Conservation (phyloP, 2,888 invertebrate species). For the Diarsia brunnea region DNA sequence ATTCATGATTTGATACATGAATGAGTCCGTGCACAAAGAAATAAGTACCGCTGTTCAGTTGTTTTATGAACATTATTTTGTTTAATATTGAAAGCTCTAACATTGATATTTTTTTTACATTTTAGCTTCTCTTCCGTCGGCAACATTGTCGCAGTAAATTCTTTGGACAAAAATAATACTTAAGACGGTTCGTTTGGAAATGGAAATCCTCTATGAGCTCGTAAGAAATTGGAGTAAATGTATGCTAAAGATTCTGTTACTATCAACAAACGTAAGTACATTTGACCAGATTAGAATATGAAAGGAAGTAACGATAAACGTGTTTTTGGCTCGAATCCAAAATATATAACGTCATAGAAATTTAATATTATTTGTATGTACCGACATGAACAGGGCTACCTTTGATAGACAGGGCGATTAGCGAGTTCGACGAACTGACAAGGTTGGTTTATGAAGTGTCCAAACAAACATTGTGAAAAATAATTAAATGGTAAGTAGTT, state of each 20-base stretch:
- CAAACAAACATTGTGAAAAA: background rate
- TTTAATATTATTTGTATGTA: slow-evolving; percentile 9
- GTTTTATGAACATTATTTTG: background rate
- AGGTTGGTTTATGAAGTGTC: background rate
- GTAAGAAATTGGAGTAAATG: slow-evolving; percentile 7
- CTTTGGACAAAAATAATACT: background rate
- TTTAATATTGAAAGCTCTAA: background rate
- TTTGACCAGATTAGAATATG: slow-evolving; percentile 33
- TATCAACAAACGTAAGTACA: slow-evolving; percentile 42
- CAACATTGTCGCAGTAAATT: background rate
- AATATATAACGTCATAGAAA: slow-evolving; percentile 28
- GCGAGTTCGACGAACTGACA: background rate
- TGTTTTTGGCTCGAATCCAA: slow-evolving; percentile 47
- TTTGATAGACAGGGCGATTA: slow-evolving; percentile 23
- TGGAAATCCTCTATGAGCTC: background rate
- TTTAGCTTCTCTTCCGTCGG: background rate
- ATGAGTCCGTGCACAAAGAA: slow-evolving; percentile 9
- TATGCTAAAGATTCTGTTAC: slow-evolving; percentile 13
- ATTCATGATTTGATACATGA: slow-evolving; percentile 26
- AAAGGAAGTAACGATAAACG: slow-evolving; percentile 31
- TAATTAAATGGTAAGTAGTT: background rate
- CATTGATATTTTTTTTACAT: background rate
- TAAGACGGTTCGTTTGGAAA: slow-evolving; percentile 9
- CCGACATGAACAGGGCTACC: background rate
- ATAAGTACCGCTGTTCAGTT: background rate